These are phyloP conservation scores for Phymorhynchus buccinoides DNA, from an alignment of 1,140 invertebrate species.

Conservation along the genomic window DNA sequence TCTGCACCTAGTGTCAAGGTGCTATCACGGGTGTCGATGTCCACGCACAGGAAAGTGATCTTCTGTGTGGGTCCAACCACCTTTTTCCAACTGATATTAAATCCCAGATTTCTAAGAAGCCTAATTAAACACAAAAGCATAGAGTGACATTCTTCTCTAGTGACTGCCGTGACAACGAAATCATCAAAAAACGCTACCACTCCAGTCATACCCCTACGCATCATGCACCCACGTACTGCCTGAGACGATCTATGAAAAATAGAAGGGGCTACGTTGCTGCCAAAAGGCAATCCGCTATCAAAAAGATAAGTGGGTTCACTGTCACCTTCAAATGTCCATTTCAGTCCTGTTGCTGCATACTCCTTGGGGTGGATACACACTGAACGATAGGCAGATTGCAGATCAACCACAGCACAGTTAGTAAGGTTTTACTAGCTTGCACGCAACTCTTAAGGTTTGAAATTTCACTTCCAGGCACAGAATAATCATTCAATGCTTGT, in stretches of 20 bases:
- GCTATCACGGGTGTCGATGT: neutral
- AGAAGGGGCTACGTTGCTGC: neutral
- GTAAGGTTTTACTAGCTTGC: neutral
- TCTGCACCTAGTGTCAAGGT: neutral
- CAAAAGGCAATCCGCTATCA: constrained; percentile 14
- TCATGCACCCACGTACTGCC: neutral
- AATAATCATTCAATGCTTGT: neutral
- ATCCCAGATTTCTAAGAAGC: neutral
- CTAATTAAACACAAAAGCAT: neutral
- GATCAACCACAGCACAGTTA: constrained; percentile 12
- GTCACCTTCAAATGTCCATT: constrained; percentile 25
- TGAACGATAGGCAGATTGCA: constrained; percentile 15
- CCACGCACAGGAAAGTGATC: neutral
- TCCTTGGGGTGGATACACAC: constrained; percentile 5
- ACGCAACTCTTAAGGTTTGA: neutral
- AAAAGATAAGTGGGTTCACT: constrained; percentile 1
- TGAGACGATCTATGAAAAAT: constrained; percentile 9
- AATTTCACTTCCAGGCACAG: neutral
- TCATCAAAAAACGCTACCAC: constrained; percentile 22
- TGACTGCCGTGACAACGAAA: neutral
- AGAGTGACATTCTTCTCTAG: neutral
- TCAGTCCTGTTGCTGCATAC: constrained; percentile 9
- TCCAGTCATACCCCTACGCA: neutral
- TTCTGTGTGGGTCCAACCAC: neutral
- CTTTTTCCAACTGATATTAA: neutral